Percentiles rank a stretch among this genome's conserved stretches.
Evolutionary conservation across 2,888 invertebrate species (phyloP).

Genomic region (Heliconius aoede): DNA sequence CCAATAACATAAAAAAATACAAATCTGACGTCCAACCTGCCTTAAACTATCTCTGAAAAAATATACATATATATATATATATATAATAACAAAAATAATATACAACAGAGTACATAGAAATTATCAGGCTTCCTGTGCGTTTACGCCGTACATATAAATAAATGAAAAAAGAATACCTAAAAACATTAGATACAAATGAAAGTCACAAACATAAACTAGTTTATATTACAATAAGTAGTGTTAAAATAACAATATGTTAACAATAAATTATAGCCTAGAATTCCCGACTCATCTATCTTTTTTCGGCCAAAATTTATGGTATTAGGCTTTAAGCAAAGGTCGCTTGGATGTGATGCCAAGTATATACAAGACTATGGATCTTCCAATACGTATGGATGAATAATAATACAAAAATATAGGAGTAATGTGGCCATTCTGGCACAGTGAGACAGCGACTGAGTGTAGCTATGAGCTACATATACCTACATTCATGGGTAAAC

Average conservation of each 20-base stretch:
- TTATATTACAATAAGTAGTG: background rate
- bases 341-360: conserved; percentile 25
- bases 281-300: conserved; percentile 9
- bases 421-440: background rate
- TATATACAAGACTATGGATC: background rate
- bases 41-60: background rate
- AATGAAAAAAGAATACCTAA: too few relatives aligned
- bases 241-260: conserved; percentile 13
- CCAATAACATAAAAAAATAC: background rate
- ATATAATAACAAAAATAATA: conserved; percentile 1
- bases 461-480: too few relatives aligned
- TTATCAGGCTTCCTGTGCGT: too few relatives aligned
- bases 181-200: too few relatives aligned
- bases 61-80: background rate
- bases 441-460: background rate
- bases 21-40: background rate
- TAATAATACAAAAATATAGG: background rate
- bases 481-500: conserved; percentile 83
- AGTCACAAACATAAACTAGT: background rate
- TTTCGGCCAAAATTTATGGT: conserved; percentile 18
- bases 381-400: background rate
- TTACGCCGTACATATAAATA: too few relatives aligned
- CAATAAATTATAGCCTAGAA: background rate
- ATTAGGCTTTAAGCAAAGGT: conserved; percentile 7
- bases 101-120: conserved; percentile 29